These are phyloP conservation scores for Epizoanthus illoricatus DNA, from an alignment of 92 coral and sea anemone genomes.

Conservation along the genomic window DNA sequence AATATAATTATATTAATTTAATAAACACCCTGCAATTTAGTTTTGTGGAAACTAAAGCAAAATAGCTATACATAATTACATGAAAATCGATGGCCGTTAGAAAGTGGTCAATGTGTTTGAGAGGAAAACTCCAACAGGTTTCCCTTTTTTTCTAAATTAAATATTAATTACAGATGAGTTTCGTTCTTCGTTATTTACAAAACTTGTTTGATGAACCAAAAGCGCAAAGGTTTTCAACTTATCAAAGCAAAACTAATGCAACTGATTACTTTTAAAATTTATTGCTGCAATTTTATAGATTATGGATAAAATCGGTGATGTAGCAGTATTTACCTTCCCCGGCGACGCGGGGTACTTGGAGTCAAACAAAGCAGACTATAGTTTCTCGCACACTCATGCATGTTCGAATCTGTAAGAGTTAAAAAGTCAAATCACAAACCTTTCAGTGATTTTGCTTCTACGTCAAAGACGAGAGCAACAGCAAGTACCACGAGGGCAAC, in stretches of 20 bases:
- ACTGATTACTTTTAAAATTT: neutral
- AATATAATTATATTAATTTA: too few relatives aligned
- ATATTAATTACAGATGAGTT: neutral
- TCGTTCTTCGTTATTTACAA: neutral
- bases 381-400: too few relatives aligned
- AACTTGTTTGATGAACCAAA: neutral
- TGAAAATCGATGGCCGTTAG: neutral
- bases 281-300: neutral
- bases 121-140: neutral
- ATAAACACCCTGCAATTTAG: too few relatives aligned
- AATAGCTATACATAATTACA: neutral
- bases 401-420: neutral
- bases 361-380: neutral
- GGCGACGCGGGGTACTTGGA: neutral
- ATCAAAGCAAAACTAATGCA: neutral
- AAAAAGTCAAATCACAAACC: neutral
- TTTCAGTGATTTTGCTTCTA: constrained; percentile 33
- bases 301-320: neutral
- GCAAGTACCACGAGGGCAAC: constrained; percentile 1
- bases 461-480: constrained; percentile 2
- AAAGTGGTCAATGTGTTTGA: neutral
- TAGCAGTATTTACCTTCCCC: neutral
- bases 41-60: too few relatives aligned
- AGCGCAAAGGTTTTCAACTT: neutral
- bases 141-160: neutral